These are phyloP conservation scores for Cyphomyrus plagiostoma DNA, from an alignment of 2,113 vertebrate genomes.

Conservation along the genomic window DNA sequence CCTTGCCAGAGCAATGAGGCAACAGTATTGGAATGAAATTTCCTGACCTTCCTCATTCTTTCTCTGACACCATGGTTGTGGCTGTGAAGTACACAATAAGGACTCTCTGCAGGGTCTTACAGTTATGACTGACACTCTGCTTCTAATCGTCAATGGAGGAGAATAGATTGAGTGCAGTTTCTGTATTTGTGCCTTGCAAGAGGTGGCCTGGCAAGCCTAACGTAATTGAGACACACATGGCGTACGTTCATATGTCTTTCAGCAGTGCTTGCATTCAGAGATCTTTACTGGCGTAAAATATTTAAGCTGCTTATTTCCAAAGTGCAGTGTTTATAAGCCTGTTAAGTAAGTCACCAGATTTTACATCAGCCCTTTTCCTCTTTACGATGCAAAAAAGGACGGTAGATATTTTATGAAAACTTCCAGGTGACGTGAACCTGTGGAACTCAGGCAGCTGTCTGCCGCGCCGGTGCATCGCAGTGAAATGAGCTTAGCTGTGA, in stretches of 20 bases:
- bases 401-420: neutral
- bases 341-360: neutral
- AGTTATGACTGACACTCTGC: neutral
- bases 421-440: neutral
- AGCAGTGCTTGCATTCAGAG: neutral
- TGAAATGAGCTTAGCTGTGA: neutral
- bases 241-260: slow-evolving; percentile 35
- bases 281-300: neutral
- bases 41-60: neutral
- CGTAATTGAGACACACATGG: slow-evolving; percentile 50
- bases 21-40: neutral
- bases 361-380: neutral
- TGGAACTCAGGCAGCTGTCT: neutral
- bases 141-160: neutral
- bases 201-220: slow-evolving; percentile 35
- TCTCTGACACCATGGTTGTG: neutral
- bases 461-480: neutral
- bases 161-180: slow-evolving; percentile 25
- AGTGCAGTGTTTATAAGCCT: neutral
- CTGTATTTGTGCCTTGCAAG: slow-evolving; percentile 31
- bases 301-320: neutral
- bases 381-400: neutral
- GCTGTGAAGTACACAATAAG: neutral
- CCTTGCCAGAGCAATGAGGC: neutral
- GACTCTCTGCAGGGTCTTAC: neutral